Evolutionary conservation across 2,888 invertebrate species (phyloP).

Genomic region (Leptogaster cylindrica): DNA sequence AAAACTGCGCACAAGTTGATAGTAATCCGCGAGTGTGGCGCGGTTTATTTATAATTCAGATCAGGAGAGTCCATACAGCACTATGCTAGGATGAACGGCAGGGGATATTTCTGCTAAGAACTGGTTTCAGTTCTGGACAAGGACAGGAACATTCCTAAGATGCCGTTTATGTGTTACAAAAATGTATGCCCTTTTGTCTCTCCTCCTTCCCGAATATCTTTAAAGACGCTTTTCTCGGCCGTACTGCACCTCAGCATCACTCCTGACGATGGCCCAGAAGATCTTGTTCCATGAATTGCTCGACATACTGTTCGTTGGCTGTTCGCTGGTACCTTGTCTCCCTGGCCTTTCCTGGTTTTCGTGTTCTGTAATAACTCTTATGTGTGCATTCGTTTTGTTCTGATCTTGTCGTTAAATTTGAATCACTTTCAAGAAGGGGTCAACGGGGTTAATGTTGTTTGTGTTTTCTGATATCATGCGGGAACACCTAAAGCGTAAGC

Average conservation of each 20-base stretch:
- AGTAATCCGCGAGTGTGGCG: slow-evolving; percentile 26
- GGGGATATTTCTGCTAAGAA: slow-evolving; percentile 18
- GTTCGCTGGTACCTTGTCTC: slow-evolving; percentile 22
- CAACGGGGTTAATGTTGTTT: slow-evolving; percentile 46
- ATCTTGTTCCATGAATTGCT: slow-evolving; percentile 43
- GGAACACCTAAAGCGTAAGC: slow-evolving; percentile 47
- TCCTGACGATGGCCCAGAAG: slow-evolving; percentile 32
- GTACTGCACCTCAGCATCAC: neutral
- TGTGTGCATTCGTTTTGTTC: slow-evolving; percentile 39
- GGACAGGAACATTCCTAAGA: slow-evolving; percentile 41
- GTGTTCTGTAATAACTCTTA: slow-evolving; percentile 45
- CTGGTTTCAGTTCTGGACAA: neutral
- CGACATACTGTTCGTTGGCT: slow-evolving; percentile 44
- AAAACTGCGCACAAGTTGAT: slow-evolving; percentile 7
- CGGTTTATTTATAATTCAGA: slow-evolving; percentile 40
- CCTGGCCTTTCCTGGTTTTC: slow-evolving; percentile 10
- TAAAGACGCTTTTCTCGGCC: neutral
- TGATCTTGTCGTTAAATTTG: slow-evolving; percentile 47
- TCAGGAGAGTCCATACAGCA: slow-evolving; percentile 15
- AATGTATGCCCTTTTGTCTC: slow-evolving; percentile 44
- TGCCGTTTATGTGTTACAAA: slow-evolving; percentile 47
- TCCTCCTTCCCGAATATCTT: neutral
- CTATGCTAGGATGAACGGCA: slow-evolving; percentile 27
- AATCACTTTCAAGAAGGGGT: slow-evolving; percentile 44
- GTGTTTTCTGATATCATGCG: slow-evolving; percentile 42